Evolutionary conservation across 2,888 invertebrate species (phyloP).

Genomic region (Myopa tessellatipennis): DNA sequence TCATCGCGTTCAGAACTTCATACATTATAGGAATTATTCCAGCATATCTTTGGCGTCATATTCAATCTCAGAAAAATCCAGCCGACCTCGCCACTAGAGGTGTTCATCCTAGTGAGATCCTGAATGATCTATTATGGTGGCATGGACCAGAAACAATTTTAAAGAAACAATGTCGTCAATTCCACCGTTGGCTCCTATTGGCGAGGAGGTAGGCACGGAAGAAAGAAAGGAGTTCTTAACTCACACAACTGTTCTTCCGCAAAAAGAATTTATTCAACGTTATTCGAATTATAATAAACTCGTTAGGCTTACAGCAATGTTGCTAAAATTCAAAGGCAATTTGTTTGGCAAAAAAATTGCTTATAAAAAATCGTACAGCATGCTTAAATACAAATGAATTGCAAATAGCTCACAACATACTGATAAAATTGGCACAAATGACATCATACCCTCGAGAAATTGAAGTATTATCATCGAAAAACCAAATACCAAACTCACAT

Average conservation of each 20-base stretch:
- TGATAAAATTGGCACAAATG: slow-evolving; percentile 8
- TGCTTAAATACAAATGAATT: slow-evolving; percentile 17
- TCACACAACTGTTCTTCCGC: background rate
- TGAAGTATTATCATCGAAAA: background rate
- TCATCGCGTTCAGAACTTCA: slow-evolving; percentile 41
- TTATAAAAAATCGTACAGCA: background rate
- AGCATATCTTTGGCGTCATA: slow-evolving; percentile 35
- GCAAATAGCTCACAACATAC: slow-evolving; percentile 26
- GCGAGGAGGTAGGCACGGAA: background rate
- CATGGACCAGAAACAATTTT: slow-evolving; percentile 18
- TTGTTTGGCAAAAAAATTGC: background rate
- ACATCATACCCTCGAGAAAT: slow-evolving; percentile 9
- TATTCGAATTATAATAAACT: slow-evolving; percentile 36
- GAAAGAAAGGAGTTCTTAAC: background rate
- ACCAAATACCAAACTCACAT: slow-evolving; percentile 9
- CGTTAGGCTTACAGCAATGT: slow-evolving; percentile 24
- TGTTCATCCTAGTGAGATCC: background rate
- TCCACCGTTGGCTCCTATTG: background rate
- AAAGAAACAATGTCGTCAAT: background rate
- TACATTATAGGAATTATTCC: slow-evolving; percentile 38
- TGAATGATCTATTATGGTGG: slow-evolving; percentile 19
- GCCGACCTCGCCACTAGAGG: slow-evolving; percentile 41
- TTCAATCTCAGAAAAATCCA: slow-evolving; percentile 35
- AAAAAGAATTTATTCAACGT: slow-evolving; percentile 22
- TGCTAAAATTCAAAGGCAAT: slow-evolving; percentile 17